Percentiles rank a stretch among this genome's conserved stretches.
Evolutionary conservation across 2,888 invertebrate genomes (phyloP).

Genomic region (Eudasyphora cyanicolor): DNA sequence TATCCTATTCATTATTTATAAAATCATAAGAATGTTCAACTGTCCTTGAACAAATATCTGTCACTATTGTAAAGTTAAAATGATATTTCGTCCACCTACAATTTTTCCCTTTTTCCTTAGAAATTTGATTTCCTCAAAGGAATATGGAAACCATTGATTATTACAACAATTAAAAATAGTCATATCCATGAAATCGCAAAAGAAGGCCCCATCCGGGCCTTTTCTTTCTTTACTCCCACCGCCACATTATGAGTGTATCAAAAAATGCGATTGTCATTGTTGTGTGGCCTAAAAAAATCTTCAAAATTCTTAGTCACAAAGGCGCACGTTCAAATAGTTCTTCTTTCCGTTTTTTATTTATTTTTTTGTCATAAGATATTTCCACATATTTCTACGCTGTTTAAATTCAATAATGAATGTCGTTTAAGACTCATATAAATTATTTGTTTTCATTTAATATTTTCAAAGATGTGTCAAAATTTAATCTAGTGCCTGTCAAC

Average conservation of each 20-base stretch:
- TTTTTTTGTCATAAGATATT: background rate
- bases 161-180: background rate
- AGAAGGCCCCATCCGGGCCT: too few species aligned
- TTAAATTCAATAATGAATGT: conserved; percentile 22
- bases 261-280: background rate
- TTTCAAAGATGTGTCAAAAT: conserved; percentile 19
- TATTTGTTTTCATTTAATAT: background rate
- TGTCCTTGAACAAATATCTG: too few species aligned
- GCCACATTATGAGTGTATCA: too few species aligned
- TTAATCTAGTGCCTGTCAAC: background rate
- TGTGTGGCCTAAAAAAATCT: background rate
- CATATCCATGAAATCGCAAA: background rate
- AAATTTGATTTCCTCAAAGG: too few species aligned
- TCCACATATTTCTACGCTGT: background rate
- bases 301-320: conserved; percentile 16
- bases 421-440: conserved; percentile 2
- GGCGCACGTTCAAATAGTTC: background rate
- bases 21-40: too few species aligned
- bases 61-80: too few species aligned
- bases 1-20: too few species aligned
- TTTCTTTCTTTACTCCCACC: too few species aligned
- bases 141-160: too few species aligned
- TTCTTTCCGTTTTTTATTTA: background rate
- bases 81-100: too few species aligned
- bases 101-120: too few species aligned